phyloP scores from a whole-genome alignment of 2,113 vertebrate species.

The Hippocampus zosterae region DNA sequence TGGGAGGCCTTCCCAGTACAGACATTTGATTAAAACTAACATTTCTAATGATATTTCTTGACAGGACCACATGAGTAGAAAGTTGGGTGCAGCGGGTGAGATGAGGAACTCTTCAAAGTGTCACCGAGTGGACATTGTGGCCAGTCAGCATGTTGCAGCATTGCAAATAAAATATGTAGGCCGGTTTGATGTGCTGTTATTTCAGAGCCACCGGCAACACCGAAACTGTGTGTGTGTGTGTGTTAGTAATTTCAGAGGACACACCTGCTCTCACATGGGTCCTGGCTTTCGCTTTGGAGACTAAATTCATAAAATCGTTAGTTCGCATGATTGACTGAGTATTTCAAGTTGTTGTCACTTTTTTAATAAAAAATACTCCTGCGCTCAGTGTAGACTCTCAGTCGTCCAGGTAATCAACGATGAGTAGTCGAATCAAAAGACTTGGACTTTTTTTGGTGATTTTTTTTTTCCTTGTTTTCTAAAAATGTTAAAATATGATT shows the following conservation, averaged over 20 bases:
- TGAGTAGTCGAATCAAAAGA: neutral
- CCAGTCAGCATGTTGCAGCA: slow-evolving; percentile 61
- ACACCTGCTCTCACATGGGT: neutral
- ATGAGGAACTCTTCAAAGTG: slow-evolving; percentile 54
- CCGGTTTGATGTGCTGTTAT: slow-evolving; percentile 67
- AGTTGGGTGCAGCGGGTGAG: slow-evolving; percentile 7
- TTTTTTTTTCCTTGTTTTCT: too few species aligned
- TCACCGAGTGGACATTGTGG: slow-evolving; percentile 46
- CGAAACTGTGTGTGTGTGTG: slow-evolving; percentile 47
- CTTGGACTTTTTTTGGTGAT: too few species aligned
- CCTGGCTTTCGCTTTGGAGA: neutral
- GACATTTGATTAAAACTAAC: neutral
- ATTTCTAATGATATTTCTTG: slow-evolving; percentile 16
- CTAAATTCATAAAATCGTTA: neutral
- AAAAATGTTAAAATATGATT: too few species aligned
- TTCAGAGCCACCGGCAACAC: slow-evolving; percentile 65
- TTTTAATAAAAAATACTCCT: too few species aligned
- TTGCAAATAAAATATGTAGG: slow-evolving; percentile 56
- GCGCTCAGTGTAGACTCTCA: too few species aligned
- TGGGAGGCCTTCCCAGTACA: neutral
- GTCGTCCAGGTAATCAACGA: too few species aligned
- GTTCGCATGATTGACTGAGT: neutral
- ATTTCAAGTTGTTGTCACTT: neutral
- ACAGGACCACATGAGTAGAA: slow-evolving; percentile 21
- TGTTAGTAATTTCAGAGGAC: neutral